Conservation (phyloP, 2,113 vertebrate species). For the Gopherus evgoodei region DNA sequence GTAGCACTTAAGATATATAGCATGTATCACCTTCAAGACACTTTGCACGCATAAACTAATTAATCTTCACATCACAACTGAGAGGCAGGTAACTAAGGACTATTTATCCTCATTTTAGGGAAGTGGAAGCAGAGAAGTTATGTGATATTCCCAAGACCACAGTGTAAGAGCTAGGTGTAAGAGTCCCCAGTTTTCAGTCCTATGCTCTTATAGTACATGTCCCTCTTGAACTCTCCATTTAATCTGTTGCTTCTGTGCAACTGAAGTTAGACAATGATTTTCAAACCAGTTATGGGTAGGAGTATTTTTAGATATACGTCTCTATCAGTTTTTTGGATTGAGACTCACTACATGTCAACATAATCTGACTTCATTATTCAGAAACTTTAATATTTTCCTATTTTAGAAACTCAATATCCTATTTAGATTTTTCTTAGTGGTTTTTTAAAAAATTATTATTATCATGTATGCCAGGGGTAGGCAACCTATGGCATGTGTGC, state of each 20-base stretch:
- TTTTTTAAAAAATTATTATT: not conserved
- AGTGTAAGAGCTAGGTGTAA: not conserved
- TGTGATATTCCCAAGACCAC: not conserved
- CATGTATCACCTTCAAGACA: not conserved
- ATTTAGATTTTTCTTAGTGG: not conserved
- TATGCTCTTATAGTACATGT: not conserved
- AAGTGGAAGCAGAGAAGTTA: rapidly evolving
- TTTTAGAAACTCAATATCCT: not conserved
- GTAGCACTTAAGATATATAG: not conserved
- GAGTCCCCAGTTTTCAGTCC: not conserved
- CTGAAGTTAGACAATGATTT: not conserved
- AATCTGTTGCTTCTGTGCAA: not conserved
- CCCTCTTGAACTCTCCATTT: not conserved
- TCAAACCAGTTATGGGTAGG: not conserved
- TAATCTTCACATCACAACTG: not conserved
- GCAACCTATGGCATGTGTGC: too few species aligned
- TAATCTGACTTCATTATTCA: not conserved
- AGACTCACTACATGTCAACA: not conserved
- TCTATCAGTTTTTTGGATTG: not conserved
- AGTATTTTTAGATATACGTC: not conserved
- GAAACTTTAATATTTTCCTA: not conserved
- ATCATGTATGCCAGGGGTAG: not conserved
- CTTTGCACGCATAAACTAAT: not conserved
- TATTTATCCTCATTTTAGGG: not conserved
- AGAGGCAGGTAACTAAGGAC: not conserved